Evolutionary conservation across 2,113 vertebrate genomes (phyloP).

Genomic region (Phalacrocorax brasilianus): DNA sequence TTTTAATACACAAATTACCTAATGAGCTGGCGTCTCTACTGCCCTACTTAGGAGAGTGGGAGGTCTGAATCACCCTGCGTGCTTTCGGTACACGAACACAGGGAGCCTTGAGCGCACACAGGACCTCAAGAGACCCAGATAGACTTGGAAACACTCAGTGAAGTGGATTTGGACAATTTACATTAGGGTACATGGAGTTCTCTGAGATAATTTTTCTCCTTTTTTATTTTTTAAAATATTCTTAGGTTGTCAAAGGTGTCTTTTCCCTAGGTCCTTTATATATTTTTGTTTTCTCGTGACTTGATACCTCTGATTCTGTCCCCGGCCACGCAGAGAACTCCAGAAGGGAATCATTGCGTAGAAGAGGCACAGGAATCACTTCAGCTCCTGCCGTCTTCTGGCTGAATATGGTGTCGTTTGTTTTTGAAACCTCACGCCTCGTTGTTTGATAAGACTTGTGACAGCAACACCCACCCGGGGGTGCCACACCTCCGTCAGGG

Average conservation of each 20-base stretch:
- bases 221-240: not conserved
- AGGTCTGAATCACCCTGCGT: not conserved
- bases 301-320: not conserved
- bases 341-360: not conserved
- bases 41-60: not conserved
- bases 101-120: not conserved
- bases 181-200: fast-evolving
- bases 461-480: not conserved
- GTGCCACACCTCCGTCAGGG: not conserved
- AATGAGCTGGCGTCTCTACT: slow-evolving; percentile 24
- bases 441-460: not conserved
- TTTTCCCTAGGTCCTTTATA: not conserved
- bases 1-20: slow-evolving; percentile 23
- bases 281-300: not conserved
- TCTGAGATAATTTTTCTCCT: not conserved
- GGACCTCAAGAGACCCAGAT: not conserved
- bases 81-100: not conserved
- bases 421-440: not conserved
- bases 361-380: not conserved
- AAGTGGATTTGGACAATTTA: not conserved
- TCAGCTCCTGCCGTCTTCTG: not conserved
- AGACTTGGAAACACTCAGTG: not conserved
- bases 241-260: not conserved
- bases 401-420: not conserved
- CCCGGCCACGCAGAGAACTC: not conserved